Evolutionary conservation across 1,140 invertebrate genomes (phyloP).

Genomic region (Drosophila melanica): DNA sequence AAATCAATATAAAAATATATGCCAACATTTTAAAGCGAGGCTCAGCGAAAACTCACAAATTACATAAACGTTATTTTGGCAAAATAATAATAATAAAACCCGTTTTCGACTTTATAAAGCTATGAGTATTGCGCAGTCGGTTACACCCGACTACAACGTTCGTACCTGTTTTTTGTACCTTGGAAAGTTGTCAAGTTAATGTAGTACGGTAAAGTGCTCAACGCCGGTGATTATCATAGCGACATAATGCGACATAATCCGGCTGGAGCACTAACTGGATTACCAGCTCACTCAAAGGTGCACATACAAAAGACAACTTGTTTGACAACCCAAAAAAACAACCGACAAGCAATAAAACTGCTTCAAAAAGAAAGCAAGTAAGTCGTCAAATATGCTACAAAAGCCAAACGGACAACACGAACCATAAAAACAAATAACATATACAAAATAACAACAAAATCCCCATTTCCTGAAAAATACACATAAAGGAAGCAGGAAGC

Average conservation of each 20-base stretch:
- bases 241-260: constrained; percentile 50
- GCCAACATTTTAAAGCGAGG: too few species aligned
- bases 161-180: too few species aligned
- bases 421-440: constrained; percentile 11
- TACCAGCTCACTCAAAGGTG: constrained; percentile 37
- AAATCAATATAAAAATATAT: too few species aligned
- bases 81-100: too few species aligned
- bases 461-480: not conserved
- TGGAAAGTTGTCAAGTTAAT: too few species aligned
- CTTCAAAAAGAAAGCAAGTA: constrained; percentile 34
- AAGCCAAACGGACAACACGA: constrained; percentile 32
- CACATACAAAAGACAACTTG: constrained; percentile 20
- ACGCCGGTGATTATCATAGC: constrained; percentile 29
- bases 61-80: too few species aligned
- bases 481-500: not conserved
- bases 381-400: constrained; percentile 44
- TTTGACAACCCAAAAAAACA: constrained; percentile 26
- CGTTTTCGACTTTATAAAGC: too few species aligned
- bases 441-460: constrained; percentile 1
- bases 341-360: constrained; percentile 55
- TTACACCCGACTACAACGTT: too few species aligned
- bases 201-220: not conserved
- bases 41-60: too few species aligned
- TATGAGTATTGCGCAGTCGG: too few species aligned
- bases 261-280: constrained; percentile 49